Evolutionary conservation across 2,113 vertebrate species (phyloP).

Genomic region (Poeciliopsis turrubarensis): DNA sequence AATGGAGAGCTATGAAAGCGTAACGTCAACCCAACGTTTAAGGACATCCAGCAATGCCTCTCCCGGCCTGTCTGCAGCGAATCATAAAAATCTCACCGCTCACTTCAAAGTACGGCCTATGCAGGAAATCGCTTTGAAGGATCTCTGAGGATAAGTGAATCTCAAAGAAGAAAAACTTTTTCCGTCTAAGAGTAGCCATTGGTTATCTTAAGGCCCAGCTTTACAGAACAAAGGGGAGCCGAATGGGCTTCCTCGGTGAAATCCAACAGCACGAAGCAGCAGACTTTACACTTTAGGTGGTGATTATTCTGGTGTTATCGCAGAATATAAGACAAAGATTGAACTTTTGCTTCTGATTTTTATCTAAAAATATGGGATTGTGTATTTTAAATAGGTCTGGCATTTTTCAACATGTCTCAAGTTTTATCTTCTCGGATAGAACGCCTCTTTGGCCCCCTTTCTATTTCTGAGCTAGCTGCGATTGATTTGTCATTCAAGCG

Average conservation of each 20-base stretch:
- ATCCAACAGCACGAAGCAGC: conserved; percentile 25
- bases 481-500: no score
- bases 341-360: no score
- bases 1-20: not conserved
- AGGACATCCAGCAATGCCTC: not conserved
- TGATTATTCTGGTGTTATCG: conserved; percentile 57
- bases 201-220: conserved; percentile 37
- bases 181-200: conserved; percentile 19
- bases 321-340: conserved; percentile 17
- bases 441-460: no score
- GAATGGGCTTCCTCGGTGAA: conserved; percentile 36
- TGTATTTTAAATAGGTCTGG: no score
- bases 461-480: no score
- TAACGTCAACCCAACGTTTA: not conserved
- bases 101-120: conserved; percentile 18
- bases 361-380: no score
- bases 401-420: no score
- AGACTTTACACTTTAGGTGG: conserved; percentile 43
- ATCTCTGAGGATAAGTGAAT: conserved; percentile 18
- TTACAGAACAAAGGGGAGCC: conserved; percentile 50
- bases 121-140: conserved; percentile 20
- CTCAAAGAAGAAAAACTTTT: conserved; percentile 19
- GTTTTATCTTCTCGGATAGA: no score
- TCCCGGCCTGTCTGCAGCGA: not conserved
- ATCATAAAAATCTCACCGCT: not conserved